Base-by-base conservation (phyloP, 2,888 invertebrate species). In the Anagyrus pseudococci region DNA sequence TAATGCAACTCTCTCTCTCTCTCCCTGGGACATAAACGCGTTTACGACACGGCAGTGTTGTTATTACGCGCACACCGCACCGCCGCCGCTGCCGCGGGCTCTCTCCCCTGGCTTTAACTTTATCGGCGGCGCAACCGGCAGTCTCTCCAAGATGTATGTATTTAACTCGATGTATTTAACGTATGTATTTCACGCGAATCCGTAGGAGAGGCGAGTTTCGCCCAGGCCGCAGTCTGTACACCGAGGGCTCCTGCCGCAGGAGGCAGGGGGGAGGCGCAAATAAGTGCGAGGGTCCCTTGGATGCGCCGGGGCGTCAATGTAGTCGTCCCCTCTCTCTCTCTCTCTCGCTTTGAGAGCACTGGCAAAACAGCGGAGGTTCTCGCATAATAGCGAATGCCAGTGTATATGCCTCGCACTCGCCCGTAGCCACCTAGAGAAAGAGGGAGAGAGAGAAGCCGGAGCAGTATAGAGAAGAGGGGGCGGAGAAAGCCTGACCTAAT, bases 1-100 rank as follows among this genome's bases (percentile, higher is more conserved):
- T 79, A 79, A 79, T 79, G 78, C 78, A 77, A 78, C 79, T n/a
- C n/a, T n/a, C n/a, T n/a, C n/a, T n/a, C n/a, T n/a, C n/a, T n/a
- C n/a, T n/a, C n/a, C n/a, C 77, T 75, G 72, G 79, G 72, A 77
- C 80, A 79, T 80, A 80, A 80, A 80, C 79, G 77, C 76, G 79
- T 80, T 80, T 80, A 80, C 79, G 80, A 80, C 77, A 76, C 77
- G 75, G n/a, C 78, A 79, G 77, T 78, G 79, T 80, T 79, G 80
- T 79, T 79, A 80, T 80, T 80, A 79, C 78, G 75, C 75, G 75
- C 75, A 74, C 75, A 75, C 75, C n/a, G 73, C 75, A 74, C 76
- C 76, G 78, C 29, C 29, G n/a, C n/a, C n/a, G n/a, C 29, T 37
- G 33, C 33, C 13, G 33, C 33, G 8, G 33, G 33, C 29, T n/a